A percentile compares a stretch with the other conserved stretches of the same genome.
Evolutionary conservation across 1,140 invertebrate species (phyloP).

Genomic region (Euura saliciscinereae): DNA sequence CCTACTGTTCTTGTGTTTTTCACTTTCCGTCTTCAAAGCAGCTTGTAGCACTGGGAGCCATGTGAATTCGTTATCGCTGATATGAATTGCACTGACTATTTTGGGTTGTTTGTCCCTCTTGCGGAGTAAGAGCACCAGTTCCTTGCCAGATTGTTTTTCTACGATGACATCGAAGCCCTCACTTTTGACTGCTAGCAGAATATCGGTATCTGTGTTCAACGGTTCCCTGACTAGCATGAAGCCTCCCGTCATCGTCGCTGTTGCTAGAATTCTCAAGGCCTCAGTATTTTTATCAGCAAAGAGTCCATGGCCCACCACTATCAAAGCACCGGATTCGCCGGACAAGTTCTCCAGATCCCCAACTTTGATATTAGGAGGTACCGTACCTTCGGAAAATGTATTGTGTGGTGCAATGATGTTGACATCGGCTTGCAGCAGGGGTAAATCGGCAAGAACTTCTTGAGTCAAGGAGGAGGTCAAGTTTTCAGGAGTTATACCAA

Average conservation of each 20-base stretch:
- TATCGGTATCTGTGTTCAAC: background rate
- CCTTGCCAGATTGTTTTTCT: background rate
- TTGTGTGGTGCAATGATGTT: slow-evolving; percentile 56
- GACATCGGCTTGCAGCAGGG: slow-evolving; percentile 61
- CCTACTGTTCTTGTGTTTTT: slow-evolving; percentile 17
- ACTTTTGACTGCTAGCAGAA: background rate
- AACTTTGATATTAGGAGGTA: slow-evolving; percentile 60
- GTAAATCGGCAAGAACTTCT: slow-evolving; percentile 62
- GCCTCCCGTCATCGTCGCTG: background rate
- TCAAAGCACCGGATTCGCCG: slow-evolving; percentile 63
- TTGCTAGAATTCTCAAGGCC: background rate
- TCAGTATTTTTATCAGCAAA: background rate
- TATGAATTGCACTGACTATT: background rate
- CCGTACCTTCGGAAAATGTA: too few species aligned
- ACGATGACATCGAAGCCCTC: background rate
- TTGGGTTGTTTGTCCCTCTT: slow-evolving; percentile 22
- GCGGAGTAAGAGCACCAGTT: background rate
- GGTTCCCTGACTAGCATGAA: background rate
- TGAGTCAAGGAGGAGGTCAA: slow-evolving; percentile 59
- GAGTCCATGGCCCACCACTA: background rate
- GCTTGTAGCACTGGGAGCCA: slow-evolving; percentile 64
- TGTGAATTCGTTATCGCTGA: slow-evolving; percentile 38
- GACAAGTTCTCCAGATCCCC: slow-evolving; percentile 52
- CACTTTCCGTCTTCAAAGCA: slow-evolving; percentile 59
- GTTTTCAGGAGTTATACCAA: slow-evolving; percentile 22